phyloP scores from a whole-genome alignment of 92 coral and sea anemone genomes.

The Porites cylindrica region DNA sequence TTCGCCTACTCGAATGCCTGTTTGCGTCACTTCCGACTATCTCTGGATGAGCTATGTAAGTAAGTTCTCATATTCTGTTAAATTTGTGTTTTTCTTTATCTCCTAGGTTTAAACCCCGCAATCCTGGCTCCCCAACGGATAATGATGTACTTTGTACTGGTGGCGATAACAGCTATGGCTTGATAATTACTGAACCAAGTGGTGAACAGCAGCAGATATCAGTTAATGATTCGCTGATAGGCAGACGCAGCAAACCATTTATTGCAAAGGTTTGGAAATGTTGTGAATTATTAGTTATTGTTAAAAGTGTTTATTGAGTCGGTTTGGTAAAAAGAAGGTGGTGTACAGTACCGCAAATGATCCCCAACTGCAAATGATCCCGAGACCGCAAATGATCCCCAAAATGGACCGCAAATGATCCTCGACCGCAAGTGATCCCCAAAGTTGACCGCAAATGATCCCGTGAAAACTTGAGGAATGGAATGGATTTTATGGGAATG shows the following conservation, averaged over 20 bases:
- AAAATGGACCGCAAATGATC: too few species aligned
- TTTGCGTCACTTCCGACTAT: neutral
- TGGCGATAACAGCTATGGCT: slow-evolving; percentile 66
- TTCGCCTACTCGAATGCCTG: neutral
- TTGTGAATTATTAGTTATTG: neutral
- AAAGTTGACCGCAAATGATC: too few species aligned
- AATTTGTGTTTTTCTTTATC: neutral
- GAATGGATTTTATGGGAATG: too few species aligned
- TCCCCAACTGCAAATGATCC: too few species aligned
- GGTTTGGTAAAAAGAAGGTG: neutral
- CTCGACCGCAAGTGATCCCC: too few species aligned
- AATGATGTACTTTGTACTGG: slow-evolving; percentile 61
- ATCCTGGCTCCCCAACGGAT: slow-evolving; percentile 14
- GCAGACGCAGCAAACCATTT: slow-evolving; percentile 61
- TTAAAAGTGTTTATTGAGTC: neutral
- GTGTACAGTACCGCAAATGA: too few species aligned
- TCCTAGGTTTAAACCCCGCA: slow-evolving; percentile 26
- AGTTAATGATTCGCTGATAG: slow-evolving; percentile 61
- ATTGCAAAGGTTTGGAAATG: slow-evolving; percentile 53
- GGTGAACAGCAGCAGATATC: slow-evolving; percentile 16
- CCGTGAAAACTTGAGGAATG: too few species aligned
- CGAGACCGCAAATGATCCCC: too few species aligned
- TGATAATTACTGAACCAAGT: slow-evolving; percentile 53
- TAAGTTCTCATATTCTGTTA: neutral
- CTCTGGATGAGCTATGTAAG: neutral